A percentile compares a stretch with the other conserved stretches of the same genome.
These are phyloP conservation scores for Melanostoma mellinum DNA, from an alignment of 2,888 invertebrate genomes.

Conservation along the genomic window DNA sequence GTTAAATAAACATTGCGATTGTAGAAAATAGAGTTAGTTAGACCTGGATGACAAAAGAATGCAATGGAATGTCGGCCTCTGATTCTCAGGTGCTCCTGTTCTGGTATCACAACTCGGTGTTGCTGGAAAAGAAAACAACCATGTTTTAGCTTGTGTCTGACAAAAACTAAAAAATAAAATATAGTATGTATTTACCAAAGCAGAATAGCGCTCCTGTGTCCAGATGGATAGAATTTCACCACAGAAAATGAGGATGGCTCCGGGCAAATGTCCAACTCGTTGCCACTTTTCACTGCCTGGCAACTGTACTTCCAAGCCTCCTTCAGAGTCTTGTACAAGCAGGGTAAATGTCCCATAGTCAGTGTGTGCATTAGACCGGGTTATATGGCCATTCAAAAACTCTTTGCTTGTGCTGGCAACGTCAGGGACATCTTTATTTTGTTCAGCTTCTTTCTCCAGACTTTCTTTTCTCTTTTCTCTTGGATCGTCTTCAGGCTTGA, in stretches of 20 bases:
- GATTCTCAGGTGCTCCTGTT: constrained; percentile 85
- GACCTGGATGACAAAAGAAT: constrained; percentile 90
- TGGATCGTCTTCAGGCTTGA: constrained; percentile 80
- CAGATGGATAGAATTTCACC: constrained; percentile 89
- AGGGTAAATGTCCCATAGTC: constrained; percentile 91
- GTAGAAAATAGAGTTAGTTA: constrained; percentile 24
- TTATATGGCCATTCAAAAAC: constrained; percentile 81
- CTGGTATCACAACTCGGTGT: constrained; percentile 89
- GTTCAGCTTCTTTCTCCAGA: constrained; percentile 75
- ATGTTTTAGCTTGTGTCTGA: background rate
- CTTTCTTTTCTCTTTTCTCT: constrained; percentile 75
- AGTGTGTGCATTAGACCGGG: constrained; percentile 88
- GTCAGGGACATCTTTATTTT: constrained; percentile 67
- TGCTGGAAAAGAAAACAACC: constrained; percentile 81
- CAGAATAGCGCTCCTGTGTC: constrained; percentile 88
- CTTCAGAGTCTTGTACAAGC: constrained; percentile 88
- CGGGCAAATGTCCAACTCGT: constrained; percentile 89
- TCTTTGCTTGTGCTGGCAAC: constrained; percentile 79
- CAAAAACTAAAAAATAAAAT: constrained; percentile 11
- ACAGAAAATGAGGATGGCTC: constrained; percentile 89
- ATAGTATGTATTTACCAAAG: constrained; percentile 83
- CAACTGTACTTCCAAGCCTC: constrained; percentile 86
- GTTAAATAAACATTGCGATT: background rate
- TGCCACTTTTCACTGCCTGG: constrained; percentile 87
- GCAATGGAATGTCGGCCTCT: constrained; percentile 89